phyloP scores from a whole-genome alignment of 2,888 invertebrate genomes.

The Sceliomorpha sp. region DNA sequence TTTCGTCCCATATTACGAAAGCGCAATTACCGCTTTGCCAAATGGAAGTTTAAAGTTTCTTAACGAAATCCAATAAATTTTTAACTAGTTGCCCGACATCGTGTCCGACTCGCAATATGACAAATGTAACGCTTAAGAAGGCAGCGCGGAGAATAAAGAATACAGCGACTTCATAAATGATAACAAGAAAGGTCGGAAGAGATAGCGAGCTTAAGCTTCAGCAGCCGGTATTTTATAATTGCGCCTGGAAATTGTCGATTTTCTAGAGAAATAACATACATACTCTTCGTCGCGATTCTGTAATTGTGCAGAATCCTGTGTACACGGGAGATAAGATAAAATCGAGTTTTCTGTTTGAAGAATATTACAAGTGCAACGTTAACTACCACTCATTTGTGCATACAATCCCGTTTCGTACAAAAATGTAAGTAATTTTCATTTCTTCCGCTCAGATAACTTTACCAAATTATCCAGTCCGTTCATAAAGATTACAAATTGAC shows the following conservation, averaged over 20 bases:
- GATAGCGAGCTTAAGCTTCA: too few relatives aligned
- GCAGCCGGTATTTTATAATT: too few relatives aligned
- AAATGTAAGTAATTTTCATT: conserved; percentile 8
- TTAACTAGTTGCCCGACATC: conserved; percentile 60
- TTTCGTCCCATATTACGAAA: conserved; percentile 55
- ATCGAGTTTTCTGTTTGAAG: too few relatives aligned
- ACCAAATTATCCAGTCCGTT: not conserved
- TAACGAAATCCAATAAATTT: conserved; percentile 70
- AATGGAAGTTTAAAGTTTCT: conserved; percentile 64
- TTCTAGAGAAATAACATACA: too few relatives aligned
- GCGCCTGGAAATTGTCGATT: too few relatives aligned
- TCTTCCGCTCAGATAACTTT: conserved; percentile 1
- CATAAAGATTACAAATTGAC: too few relatives aligned
- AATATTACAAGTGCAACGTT: too few relatives aligned
- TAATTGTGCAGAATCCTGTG: too few relatives aligned
- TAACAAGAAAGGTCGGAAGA: not conserved
- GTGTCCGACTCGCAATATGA: conserved; percentile 37
- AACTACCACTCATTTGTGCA: too few relatives aligned
- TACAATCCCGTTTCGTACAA: too few relatives aligned
- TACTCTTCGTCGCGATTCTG: too few relatives aligned
- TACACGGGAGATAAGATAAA: too few relatives aligned
- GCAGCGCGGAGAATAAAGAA: not conserved
- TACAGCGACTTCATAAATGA: not conserved
- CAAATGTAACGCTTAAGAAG: conserved; percentile 32
- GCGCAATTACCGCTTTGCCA: conserved; percentile 62